Conservation (phyloP, 23 tunicate species). For the Ascidia mentula region DNA sequence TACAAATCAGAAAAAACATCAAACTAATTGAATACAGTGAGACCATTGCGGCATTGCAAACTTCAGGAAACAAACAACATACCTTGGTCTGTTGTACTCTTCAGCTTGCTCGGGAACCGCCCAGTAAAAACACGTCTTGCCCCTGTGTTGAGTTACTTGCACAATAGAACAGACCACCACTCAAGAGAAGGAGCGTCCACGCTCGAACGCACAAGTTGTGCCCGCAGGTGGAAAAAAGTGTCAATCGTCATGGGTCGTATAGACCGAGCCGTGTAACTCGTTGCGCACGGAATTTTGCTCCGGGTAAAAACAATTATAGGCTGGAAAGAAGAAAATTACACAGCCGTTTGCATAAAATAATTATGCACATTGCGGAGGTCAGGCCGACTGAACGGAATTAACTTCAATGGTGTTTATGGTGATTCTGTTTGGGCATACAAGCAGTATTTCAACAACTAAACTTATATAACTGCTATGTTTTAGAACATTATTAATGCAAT, state of each 20-base stretch:
- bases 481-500: too few species aligned
- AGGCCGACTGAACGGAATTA: too few species aligned
- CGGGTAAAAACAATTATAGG: background rate
- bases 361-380: too few species aligned
- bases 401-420: too few species aligned
- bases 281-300: background rate
- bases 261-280: background rate
- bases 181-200: background rate
- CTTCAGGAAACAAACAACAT: too few species aligned
- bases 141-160: background rate
- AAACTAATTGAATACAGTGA: too few species aligned
- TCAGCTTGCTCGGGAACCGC: background rate
- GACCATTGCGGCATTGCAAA: too few species aligned
- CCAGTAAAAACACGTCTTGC: background rate
- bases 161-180: background rate
- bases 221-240: slow-evolving; percentile 1
- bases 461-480: too few species aligned
- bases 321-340: background rate
- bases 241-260: background rate
- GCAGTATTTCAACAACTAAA: too few species aligned
- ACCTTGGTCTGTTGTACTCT: background rate
- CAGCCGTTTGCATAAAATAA: too few species aligned
- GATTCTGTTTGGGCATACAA: too few species aligned
- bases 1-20: too few species aligned
- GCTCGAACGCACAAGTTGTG: background rate